These are phyloP conservation scores for Caenorhabditis briggsae DNA, from an alignment of 1,140 invertebrate genomes.

Conservation along the genomic window DNA sequence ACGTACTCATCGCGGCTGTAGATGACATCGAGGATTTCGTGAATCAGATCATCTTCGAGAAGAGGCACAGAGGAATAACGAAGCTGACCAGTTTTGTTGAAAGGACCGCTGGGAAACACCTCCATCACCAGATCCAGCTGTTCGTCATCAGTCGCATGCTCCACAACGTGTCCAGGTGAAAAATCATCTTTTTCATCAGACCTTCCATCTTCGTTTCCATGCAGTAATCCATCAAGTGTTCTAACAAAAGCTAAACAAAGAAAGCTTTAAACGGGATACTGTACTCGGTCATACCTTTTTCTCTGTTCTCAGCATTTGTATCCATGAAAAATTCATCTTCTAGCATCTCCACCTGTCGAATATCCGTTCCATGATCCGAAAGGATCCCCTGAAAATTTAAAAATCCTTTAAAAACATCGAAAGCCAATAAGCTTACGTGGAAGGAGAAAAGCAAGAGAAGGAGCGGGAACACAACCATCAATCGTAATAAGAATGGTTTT, in stretches of 20 bases:
- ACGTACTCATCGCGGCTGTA: neutral
- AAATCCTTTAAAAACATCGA: no score
- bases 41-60: neutral
- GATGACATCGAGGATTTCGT: neutral
- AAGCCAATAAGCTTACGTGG: no score
- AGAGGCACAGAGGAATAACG: neutral
- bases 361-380: no score
- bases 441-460: no score
- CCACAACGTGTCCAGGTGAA: neutral
- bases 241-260: neutral
- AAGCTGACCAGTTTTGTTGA: conserved; percentile 1
- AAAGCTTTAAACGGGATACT: no score
- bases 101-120: neutral
- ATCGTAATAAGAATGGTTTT: no score
- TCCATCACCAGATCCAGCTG: neutral
- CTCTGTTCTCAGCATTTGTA: no score
- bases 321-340: no score
- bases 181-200: neutral
- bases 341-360: no score
- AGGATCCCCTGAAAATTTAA: no score
- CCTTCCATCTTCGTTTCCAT: neutral
- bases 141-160: neutral
- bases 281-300: no score
- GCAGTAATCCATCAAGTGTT: neutral
- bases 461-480: no score